Evolutionary conservation across 2,888 invertebrate species (phyloP).

Genomic region (Temnothorax ravouxi): DNA sequence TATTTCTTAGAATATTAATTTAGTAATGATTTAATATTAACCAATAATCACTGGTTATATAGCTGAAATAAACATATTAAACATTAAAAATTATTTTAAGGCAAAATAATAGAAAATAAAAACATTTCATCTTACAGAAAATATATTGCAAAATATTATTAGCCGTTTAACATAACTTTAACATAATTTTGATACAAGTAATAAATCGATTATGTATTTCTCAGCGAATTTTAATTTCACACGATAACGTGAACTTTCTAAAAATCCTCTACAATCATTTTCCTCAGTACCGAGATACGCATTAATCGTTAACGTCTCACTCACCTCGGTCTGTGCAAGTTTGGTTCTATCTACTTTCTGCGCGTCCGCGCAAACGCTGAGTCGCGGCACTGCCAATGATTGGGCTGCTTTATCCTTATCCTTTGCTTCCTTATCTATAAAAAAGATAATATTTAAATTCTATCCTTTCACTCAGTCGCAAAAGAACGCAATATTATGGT

Average conservation of each 20-base stretch:
- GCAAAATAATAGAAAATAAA: not conserved
- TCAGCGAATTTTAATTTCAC: not conserved
- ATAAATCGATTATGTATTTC: not conserved
- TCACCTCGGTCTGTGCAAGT: constrained; percentile 95
- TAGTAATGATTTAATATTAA: not conserved
- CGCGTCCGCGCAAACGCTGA: constrained; percentile 97
- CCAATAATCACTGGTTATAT: not conserved
- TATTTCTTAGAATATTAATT: not conserved
- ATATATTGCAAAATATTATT: constrained; percentile 8
- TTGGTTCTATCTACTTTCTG: constrained; percentile 97
- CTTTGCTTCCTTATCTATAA: constrained; percentile 92
- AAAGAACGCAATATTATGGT: constrained; percentile 3
- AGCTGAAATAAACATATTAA: not conserved
- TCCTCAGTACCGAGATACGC: not conserved
- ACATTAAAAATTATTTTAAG: not conserved
- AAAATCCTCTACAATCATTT: not conserved
- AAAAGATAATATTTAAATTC: constrained; percentile 24
- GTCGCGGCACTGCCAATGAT: constrained; percentile 92
- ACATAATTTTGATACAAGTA: not conserved
- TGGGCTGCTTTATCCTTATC: constrained; percentile 92
- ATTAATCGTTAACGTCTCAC: not conserved
- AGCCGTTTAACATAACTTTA: not conserved
- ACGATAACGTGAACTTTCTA: not conserved
- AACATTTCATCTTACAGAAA: not conserved
- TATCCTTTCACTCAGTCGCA: not conserved